A percentile compares a stretch with the other conserved stretches of the same genome.
Conservation (phyloP, 2,888 invertebrate genomes). For the Hypselothyrea guttata region DNA sequence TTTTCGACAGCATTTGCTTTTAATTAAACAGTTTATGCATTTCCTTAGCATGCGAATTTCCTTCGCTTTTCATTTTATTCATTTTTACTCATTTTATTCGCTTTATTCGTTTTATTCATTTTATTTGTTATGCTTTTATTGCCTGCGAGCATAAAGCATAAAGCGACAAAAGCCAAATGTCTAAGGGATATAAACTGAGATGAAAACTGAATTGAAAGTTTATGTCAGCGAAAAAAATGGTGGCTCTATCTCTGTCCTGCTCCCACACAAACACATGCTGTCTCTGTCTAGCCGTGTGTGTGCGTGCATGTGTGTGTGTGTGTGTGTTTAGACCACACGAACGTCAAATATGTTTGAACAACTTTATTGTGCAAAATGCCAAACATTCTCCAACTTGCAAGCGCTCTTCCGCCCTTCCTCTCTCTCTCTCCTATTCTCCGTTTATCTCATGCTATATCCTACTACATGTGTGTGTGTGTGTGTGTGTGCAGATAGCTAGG, state of each 20-base stretch:
- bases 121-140: constrained; percentile 21
- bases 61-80: neutral
- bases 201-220: constrained; percentile 67
- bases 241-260: constrained; percentile 25
- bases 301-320: constrained; percentile 14
- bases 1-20: neutral
- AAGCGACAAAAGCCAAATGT: constrained; percentile 1
- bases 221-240: constrained; percentile 64
- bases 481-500: constrained; percentile 54
- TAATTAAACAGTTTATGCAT: constrained; percentile 5
- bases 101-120: too few relatives aligned
- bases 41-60: neutral
- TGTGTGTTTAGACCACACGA: constrained; percentile 24
- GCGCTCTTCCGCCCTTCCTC: constrained; percentile 17
- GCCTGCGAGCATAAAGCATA: constrained; percentile 1
- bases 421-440: neutral
- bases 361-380: constrained; percentile 75
- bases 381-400: constrained; percentile 65
- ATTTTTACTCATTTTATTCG: neutral
- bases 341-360: constrained; percentile 70
- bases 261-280: constrained; percentile 1
- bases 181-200: constrained; percentile 36
- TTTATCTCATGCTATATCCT: constrained; percentile 13
- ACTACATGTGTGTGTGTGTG: constrained; percentile 11
- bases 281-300: neutral